Conservation (phyloP, 2,888 invertebrate genomes). For the Chalcosyrphus nemorum region DNA sequence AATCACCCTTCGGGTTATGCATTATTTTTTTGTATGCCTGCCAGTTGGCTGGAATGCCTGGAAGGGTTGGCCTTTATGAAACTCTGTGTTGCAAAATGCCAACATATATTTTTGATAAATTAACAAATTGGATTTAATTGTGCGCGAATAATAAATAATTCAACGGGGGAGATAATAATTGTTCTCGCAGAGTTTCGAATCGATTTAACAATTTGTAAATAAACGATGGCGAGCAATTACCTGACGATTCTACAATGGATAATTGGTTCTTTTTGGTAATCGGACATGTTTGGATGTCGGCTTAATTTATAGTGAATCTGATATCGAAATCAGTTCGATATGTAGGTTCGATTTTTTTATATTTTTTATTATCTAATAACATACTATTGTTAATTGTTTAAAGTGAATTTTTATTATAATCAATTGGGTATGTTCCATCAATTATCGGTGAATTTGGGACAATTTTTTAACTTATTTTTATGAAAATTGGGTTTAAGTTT, state of each 20-base stretch:
- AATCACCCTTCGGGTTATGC: neutral
- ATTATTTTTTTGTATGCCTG: too few relatives aligned
- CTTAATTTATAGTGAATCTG: conserved; percentile 53
- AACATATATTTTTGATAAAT: conserved; percentile 68
- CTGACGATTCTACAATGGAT: conserved; percentile 68
- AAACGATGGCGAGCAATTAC: conserved; percentile 71
- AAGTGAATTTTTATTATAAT: conserved; percentile 31
- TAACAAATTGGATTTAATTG: conserved; percentile 74
- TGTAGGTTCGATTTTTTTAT: neutral
- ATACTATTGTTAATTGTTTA: conserved; percentile 44
- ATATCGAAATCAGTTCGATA: conserved; percentile 27
- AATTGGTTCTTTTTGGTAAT: conserved; percentile 66
- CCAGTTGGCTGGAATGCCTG: neutral
- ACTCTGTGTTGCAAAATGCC: conserved; percentile 10
- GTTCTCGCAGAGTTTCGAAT: conserved; percentile 71
- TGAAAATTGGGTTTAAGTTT: too few relatives aligned
- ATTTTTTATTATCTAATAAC: conserved; percentile 9
- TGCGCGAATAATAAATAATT: conserved; percentile 72
- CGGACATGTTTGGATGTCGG: conserved; percentile 60
- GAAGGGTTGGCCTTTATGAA: neutral
- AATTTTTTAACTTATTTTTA: neutral
- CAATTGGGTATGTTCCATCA: conserved; percentile 36
- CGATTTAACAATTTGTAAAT: conserved; percentile 73
- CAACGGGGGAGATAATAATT: conserved; percentile 69
- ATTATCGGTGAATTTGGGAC: neutral